phyloP scores from a whole-genome alignment of 1,140 invertebrate species.

The Sitophilus oryzae region DNA sequence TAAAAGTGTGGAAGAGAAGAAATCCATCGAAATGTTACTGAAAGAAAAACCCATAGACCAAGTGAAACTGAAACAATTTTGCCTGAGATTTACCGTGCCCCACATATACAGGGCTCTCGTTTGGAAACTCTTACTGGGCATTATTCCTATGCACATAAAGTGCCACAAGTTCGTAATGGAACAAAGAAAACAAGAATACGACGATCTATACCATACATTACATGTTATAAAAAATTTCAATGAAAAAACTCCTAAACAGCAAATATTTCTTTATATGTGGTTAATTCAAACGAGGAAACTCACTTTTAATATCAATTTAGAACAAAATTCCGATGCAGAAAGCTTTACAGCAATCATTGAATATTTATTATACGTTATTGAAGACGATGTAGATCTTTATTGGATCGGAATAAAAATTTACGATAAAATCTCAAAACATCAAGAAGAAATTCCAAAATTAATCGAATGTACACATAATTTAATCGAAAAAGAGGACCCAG shows the following conservation, averaged over 20 bases:
- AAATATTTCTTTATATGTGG: conserved; percentile 71
- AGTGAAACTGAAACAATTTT: conserved; percentile 78
- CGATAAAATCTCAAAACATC: conserved; percentile 57
- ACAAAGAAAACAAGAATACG: conserved; percentile 66
- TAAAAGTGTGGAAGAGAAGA: conserved; percentile 85
- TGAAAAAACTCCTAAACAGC: conserved; percentile 51
- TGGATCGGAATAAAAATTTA: conserved; percentile 72
- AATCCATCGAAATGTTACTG: conserved; percentile 83
- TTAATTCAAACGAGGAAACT: conserved; percentile 61
- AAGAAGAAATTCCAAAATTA: conserved; percentile 57
- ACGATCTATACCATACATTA: conserved; percentile 66
- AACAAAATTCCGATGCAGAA: conserved; percentile 55
- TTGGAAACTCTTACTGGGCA: conserved; percentile 81
- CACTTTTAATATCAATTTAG: conserved; percentile 48
- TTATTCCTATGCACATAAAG: conserved; percentile 66
- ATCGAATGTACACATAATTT: conserved; percentile 59
- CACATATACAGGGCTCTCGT: conserved; percentile 71
- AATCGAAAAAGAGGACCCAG: conserved; percentile 65
- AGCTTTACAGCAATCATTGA: conserved; percentile 45
- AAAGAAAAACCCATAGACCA: conserved; percentile 80
- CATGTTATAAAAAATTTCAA: conserved; percentile 57
- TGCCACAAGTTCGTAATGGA: conserved; percentile 67
- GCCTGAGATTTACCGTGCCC: conserved; percentile 75
- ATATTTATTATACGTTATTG: conserved; percentile 54
- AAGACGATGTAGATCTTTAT: conserved; percentile 68